Evolutionary conservation across 2,797 vertebrate species (phyloP).

Genomic region (Ispidina picta): DNA sequence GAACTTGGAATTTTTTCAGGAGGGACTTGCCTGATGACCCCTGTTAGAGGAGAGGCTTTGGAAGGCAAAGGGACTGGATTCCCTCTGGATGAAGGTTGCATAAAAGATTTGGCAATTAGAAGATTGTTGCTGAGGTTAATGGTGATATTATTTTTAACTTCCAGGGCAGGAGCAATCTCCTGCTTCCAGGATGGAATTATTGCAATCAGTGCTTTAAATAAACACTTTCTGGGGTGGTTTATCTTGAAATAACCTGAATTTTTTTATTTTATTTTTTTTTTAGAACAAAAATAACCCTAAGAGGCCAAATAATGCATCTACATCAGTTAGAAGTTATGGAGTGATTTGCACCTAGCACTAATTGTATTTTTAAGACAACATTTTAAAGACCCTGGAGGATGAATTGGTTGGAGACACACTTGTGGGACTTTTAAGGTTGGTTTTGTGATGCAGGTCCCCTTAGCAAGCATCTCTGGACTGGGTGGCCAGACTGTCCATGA

Average conservation of each 20-base stretch:
- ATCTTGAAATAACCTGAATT: neutral
- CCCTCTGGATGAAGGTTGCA: neutral
- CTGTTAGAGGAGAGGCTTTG: neutral
- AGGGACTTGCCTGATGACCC: neutral
- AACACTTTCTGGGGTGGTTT: neutral
- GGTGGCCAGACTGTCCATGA: rapidly evolving
- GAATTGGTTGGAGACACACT: neutral
- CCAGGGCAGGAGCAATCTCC: conserved; percentile 49
- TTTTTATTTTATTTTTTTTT: neutral
- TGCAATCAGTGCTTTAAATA: conserved; percentile 47
- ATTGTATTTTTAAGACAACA: neutral
- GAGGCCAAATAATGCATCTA: neutral
- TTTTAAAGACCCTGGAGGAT: neutral
- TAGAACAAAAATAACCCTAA: neutral
- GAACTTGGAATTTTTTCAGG: neutral
- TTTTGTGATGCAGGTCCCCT: neutral
- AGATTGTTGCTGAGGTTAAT: conserved; percentile 50
- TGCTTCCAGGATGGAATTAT: neutral
- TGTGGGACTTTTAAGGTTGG: neutral
- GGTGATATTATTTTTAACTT: conserved; percentile 62
- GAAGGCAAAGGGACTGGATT: neutral
- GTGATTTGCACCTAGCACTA: neutral
- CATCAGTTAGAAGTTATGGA: neutral
- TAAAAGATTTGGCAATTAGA: conserved; percentile 45
- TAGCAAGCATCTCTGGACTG: neutral